Evolutionary conservation across 1,140 invertebrate genomes (phyloP).

Genomic region (Mamestra configurata): DNA sequence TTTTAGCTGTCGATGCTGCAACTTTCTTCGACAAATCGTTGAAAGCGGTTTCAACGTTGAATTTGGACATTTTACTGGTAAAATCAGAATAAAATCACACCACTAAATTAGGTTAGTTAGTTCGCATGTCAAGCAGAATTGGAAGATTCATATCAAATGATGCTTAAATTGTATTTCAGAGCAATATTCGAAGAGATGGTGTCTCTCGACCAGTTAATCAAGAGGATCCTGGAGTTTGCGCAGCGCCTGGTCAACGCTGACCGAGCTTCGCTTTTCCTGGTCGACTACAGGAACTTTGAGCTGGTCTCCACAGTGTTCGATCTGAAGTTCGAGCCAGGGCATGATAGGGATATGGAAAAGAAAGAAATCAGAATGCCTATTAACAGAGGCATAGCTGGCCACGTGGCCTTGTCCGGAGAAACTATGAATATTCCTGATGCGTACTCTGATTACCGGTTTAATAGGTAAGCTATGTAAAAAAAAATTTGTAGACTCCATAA

Average conservation of each 20-base stretch:
- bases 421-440: conserved; percentile 94
- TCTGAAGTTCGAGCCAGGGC: conserved; percentile 84
- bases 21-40: too few species aligned
- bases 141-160: too few species aligned
- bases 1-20: too few species aligned
- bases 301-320: conserved; percentile 95
- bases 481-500: too few species aligned
- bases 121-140: too few species aligned
- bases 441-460: conserved; percentile 94
- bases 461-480: conserved; percentile 86
- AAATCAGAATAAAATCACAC: too few species aligned
- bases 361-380: conserved; percentile 89
- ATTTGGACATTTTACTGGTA: too few species aligned
- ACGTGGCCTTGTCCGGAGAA: conserved; percentile 93
- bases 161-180: conserved; percentile 77
- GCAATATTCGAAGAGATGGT: conserved; percentile 95
- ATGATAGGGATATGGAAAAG: conserved; percentile 71
- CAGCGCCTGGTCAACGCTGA: conserved; percentile 94
- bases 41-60: too few species aligned
- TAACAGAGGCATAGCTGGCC: conserved; percentile 89
- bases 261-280: conserved; percentile 93
- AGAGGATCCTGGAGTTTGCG: conserved; percentile 95
- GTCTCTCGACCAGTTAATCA: conserved; percentile 94
- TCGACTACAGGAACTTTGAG: conserved; percentile 92
- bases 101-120: too few species aligned